phyloP scores from a whole-genome alignment of 2,113 vertebrate genomes.

The Oophaga pumilio region DNA sequence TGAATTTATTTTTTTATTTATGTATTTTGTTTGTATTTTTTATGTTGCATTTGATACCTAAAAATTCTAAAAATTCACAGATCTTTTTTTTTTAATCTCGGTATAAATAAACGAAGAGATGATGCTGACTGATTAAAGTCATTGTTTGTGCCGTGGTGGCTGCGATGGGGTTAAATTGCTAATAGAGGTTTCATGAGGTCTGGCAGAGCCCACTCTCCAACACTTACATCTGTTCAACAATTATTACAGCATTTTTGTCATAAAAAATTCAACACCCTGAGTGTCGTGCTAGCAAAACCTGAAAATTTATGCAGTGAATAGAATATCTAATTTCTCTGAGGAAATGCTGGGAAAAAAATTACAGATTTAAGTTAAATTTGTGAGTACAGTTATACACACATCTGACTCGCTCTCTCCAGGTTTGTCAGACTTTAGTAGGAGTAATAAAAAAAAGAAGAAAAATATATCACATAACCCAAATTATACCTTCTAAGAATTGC shows the following conservation, averaged over 20 bases:
- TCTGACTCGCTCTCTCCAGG: constrained; percentile 74
- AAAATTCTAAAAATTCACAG: neutral
- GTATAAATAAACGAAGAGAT: neutral
- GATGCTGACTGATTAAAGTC: constrained; percentile 10
- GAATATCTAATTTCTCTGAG: constrained; percentile 98
- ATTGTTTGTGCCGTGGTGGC: constrained; percentile 59
- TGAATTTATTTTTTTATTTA: neutral
- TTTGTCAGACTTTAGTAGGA: constrained; percentile 62
- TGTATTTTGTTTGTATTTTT: neutral
- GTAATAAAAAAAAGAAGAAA: constrained; percentile 58
- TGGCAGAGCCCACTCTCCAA: constrained; percentile 87
- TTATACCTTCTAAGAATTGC: constrained; percentile 63
- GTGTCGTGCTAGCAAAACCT: constrained; percentile 93
- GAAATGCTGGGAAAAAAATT: constrained; percentile 83
- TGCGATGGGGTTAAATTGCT: constrained; percentile 87
- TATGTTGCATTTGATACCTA: neutral
- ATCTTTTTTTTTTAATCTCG: neutral
- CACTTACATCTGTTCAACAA: constrained; percentile 99
- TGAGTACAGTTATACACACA: constrained; percentile 75
- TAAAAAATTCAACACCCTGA: constrained; percentile 98
- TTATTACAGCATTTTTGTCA: constrained; percentile 98
- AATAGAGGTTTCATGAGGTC: constrained; percentile 93
- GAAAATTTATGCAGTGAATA: constrained; percentile 97
- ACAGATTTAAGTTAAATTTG: constrained; percentile 88
- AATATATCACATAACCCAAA: constrained; percentile 57